Conservation (phyloP, 2,113 vertebrate species). For the Charadrius vociferus region DNA sequence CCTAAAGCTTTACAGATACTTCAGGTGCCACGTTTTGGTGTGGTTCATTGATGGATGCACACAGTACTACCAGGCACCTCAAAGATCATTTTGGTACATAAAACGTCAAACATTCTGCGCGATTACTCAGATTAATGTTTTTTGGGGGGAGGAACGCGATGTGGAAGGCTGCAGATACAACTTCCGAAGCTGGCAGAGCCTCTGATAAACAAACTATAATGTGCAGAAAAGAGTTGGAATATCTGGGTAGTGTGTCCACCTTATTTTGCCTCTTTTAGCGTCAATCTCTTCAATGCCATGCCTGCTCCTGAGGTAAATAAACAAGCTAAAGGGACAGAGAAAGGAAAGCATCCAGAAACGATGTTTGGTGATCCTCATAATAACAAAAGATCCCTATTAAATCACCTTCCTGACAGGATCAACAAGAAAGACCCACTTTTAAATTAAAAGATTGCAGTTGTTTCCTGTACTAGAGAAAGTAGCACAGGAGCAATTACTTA, state of each 20-base stretch:
- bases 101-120: not conserved
- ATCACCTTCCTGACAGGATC: not conserved
- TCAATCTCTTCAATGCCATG: not conserved
- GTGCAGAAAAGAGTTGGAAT: not conserved
- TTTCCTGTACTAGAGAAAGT: not conserved
- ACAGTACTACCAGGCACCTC: not conserved
- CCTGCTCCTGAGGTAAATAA: not conserved
- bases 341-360: not conserved
- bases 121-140: not conserved
- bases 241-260: not conserved
- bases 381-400: not conserved
- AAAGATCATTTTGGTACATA: not conserved
- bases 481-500: conserved; percentile 75
- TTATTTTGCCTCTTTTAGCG: not conserved
- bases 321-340: not conserved
- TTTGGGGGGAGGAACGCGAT: not conserved
- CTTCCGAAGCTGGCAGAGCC: not conserved
- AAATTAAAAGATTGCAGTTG: too few relatives aligned
- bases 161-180: not conserved
- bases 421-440: not conserved
- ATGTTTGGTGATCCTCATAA: not conserved
- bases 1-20: not conserved
- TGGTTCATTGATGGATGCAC: not conserved
- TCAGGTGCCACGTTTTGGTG: not conserved
- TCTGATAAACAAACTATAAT: not conserved